Evolutionary conservation across 2,888 invertebrate genomes (phyloP), one percentile per base, ranked within the genome.

Genomic region (Branchipolynoe longqiensis): DNA sequence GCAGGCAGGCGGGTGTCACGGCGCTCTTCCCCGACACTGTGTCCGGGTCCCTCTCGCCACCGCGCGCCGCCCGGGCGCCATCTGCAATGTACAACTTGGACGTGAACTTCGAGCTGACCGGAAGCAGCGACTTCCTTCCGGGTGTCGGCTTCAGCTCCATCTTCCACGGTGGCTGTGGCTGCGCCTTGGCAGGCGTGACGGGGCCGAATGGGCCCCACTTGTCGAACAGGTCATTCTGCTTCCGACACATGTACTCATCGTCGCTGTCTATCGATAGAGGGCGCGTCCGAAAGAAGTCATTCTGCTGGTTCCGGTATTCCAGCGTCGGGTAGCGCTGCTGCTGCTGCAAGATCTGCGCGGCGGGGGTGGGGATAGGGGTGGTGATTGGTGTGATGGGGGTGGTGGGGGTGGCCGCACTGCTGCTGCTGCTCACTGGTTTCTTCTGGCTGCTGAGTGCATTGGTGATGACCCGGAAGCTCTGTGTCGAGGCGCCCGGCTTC

Each of bases 131-230:
- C 69, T 69, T 12, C 12, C 78, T 33, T 25, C 48, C 78, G 18
- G 41, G 48, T n/a, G 78, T 78, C 78, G 41, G 41, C 31, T 54
- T 78, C 1, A 78, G 78, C 54, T 41, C 78, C 78, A 54, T 41
- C 54, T 78, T 78, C 78, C 78, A 78, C 28, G 78, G 78, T 28
- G 31, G 18, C 33, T n/a, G 12, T n/a, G n/a, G n/a, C 28, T 6
- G n/a, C 41, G 28, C 4, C 48, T 78, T 54, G 1, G 28, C 28
- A 25, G 78, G 78, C 1, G 22, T 25, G 41, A 78, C 48, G n/a
- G 78, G 78, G 8, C 78, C 78, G 48, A 78, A 78, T 6, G 78
- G 78, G 4, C 78, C 78, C 78, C 78, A 78, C 48, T 78, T 78
- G 31, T 78, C 78, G 28, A 78, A 78, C 18, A 78, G 28, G 31